A percentile compares a stretch with the other conserved stretches of the same genome.
These are phyloP conservation scores for Thinocorus orbignyianus DNA, from an alignment of 2,113 vertebrate species.

Conservation along the genomic window DNA sequence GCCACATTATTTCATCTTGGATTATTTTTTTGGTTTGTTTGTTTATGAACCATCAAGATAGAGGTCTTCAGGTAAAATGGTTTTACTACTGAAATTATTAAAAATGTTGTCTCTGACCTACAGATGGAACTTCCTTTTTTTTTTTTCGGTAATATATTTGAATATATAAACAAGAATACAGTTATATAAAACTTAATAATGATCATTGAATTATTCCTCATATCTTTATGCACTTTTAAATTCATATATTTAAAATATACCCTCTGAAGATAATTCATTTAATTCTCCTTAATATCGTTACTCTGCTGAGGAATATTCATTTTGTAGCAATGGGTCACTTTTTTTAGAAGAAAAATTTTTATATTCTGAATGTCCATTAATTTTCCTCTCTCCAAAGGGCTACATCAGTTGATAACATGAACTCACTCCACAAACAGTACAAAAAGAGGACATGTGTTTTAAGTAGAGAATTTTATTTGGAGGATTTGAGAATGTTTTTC, in stretches of 20 bases:
- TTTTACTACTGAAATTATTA: neutral
- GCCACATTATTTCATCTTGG: neutral
- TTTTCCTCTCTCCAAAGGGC: neutral
- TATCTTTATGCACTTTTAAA: neutral
- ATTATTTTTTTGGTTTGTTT: neutral
- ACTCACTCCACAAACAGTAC: neutral
- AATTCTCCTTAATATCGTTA: neutral
- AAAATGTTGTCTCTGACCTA: neutral
- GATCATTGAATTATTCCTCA: neutral
- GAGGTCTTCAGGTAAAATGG: neutral
- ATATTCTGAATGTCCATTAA: neutral
- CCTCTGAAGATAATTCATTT: neutral
- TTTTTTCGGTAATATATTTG: neutral
- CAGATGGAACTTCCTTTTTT: neutral
- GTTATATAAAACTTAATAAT: neutral
- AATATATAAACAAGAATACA: neutral
- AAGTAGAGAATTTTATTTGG: neutral
- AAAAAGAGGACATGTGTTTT: neutral
- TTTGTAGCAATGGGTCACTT: neutral
- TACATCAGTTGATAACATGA: rapidly evolving
- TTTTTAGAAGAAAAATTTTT: neutral
- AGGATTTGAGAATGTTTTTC: neutral
- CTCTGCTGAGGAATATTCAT: neutral
- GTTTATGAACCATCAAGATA: neutral
- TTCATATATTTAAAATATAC: neutral